phyloP scores from a whole-genome alignment of 2,113 vertebrate genomes.

The Panthera leo region DNA sequence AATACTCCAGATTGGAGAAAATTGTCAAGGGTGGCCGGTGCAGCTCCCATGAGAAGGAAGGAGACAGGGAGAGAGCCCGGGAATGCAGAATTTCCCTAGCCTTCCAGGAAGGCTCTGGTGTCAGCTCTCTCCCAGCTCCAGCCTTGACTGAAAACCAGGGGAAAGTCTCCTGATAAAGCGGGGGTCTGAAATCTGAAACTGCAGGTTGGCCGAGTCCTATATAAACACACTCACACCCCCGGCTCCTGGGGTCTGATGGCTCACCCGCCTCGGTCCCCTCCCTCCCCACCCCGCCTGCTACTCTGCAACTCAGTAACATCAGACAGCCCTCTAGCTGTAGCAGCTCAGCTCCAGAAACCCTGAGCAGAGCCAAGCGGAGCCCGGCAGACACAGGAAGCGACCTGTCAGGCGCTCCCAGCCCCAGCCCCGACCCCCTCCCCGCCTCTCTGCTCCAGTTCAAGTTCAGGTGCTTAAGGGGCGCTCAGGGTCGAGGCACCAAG shows the following conservation, averaged over 20 bases:
- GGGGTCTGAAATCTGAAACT: constrained; percentile 83
- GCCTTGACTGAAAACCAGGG: constrained; percentile 50
- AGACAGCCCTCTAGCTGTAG: constrained; percentile 71
- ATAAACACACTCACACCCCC: constrained; percentile 77
- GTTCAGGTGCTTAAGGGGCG: background rate
- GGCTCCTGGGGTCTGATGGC: constrained; percentile 54
- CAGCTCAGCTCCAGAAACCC: background rate
- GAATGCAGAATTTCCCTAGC: constrained; percentile 8
- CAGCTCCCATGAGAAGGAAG: background rate
- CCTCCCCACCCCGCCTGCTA: constrained; percentile 49
- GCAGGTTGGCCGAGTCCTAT: constrained; percentile 79
- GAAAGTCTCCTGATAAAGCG: constrained; percentile 58
- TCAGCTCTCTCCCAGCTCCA: constrained; percentile 22
- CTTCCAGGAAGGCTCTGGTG: background rate
- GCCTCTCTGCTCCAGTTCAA: background rate
- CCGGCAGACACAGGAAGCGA: background rate
- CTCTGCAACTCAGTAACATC: constrained; percentile 63
- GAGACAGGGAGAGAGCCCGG: background rate
- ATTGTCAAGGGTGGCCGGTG: background rate
- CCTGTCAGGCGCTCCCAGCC: background rate
- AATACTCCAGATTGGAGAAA: background rate
- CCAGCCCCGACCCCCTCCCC: background rate
- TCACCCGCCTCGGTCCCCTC: constrained; percentile 48
- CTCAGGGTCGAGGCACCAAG: background rate
- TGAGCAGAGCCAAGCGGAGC: background rate